Conservation (phyloP, 2,113 vertebrate species). For the Ascaphus truei region DNA sequence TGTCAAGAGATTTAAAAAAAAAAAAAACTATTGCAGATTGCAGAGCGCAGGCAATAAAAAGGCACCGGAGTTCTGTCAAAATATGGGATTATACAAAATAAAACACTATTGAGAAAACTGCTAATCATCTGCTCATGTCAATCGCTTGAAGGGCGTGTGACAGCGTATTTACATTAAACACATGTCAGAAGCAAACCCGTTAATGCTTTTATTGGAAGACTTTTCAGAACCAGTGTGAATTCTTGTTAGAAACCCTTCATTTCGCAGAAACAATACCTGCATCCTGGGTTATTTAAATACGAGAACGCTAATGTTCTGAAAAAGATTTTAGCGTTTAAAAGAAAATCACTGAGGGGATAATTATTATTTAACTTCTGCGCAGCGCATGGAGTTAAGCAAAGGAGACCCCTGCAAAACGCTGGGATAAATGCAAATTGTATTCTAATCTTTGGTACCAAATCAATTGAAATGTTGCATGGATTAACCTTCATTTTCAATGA, state of each 20-base stretch:
- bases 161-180: conserved; percentile 89
- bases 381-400: too few relatives aligned
- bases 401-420: too few relatives aligned
- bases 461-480: too few relatives aligned
- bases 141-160: conserved; percentile 88
- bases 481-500: too few relatives aligned
- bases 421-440: too few relatives aligned
- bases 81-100: conserved; percentile 80
- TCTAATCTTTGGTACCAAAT: too few relatives aligned
- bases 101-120: conserved; percentile 79
- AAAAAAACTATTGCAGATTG: conserved; percentile 64
- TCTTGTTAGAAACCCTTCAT: conserved; percentile 47
- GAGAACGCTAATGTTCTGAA: too few relatives aligned
- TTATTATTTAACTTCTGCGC: too few relatives aligned
- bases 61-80: conserved; percentile 72
- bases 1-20: conserved; percentile 47
- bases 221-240: conserved; percentile 64
- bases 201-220: conserved; percentile 63
- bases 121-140: conserved; percentile 93
- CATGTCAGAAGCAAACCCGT: conserved; percentile 69
- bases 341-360: too few relatives aligned
- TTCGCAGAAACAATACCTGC: conserved; percentile 14
- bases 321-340: too few relatives aligned
- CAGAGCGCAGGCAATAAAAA: conserved; percentile 66
- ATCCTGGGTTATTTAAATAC: too few relatives aligned